Evolutionary conservation across 2,113 vertebrate species (phyloP).

Genomic region (Megaceryle torquata): DNA sequence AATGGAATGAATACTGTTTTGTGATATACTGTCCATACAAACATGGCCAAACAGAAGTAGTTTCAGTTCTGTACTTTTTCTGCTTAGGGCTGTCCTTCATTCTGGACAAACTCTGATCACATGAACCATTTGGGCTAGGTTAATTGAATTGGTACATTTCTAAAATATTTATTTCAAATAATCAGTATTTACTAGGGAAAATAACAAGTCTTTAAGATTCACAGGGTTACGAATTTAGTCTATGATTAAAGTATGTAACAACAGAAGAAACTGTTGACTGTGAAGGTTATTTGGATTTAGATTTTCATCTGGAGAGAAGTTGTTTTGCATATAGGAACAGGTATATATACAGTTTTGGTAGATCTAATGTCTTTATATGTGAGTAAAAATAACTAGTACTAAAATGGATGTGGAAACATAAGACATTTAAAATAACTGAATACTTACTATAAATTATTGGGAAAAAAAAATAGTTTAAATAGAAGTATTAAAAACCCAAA

Average conservation of each 20-base stretch:
- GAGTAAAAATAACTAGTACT: not conserved
- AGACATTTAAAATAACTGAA: not conserved
- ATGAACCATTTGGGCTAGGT: not conserved
- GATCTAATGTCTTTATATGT: not conserved
- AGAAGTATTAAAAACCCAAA: not conserved
- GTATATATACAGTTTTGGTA: not conserved
- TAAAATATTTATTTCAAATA: not conserved
- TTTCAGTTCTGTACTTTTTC: not conserved
- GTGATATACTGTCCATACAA: not conserved
- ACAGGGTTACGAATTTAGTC: not conserved
- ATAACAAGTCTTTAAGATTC: not conserved
- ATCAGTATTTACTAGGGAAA: not conserved
- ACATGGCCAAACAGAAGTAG: not conserved
- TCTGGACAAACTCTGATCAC: not conserved
- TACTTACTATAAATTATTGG: not conserved
- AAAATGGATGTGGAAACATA: not conserved
- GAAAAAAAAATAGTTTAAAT: not conserved
- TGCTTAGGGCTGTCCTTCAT: not conserved
- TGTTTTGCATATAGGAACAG: not conserved
- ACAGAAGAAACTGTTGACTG: not conserved
- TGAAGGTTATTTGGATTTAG: not conserved
- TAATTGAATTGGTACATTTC: not conserved
- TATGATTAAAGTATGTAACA: not conserved
- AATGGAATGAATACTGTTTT: not conserved
- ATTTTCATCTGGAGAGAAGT: not conserved